Base-by-base conservation (phyloP, 2,113 vertebrate genomes). In the Cyanocitta stelleri region DNA sequence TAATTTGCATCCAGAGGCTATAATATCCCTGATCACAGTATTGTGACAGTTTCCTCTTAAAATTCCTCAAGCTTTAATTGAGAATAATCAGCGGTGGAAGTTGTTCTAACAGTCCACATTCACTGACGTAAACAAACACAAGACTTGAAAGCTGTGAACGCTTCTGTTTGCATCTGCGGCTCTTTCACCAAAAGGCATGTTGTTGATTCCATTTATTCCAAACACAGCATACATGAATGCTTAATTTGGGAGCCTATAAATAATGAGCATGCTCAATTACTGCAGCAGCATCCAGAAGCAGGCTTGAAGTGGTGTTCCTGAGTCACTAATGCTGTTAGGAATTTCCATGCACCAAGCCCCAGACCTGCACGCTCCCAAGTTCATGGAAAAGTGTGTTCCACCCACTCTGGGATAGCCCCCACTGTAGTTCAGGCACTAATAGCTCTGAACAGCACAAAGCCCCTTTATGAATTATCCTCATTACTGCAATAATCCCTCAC, bases 151-250 rank as follows among this genome's bases (percentile, higher is more conserved):
- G 89, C 95, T 87, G 86, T 21, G 87, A 85, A 43, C 4, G 76
- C 46, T 87, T 97, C 87, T 95, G 32, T 95, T 97, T 96, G 95
- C 96, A 97, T 97, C 96, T 96, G 94, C 6, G 27, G 55, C 72
- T 96, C 90, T 97, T 93, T 87, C 95, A 94, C 89, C 96, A 97
- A 97, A 92, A 96, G 93, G 94, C 91, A 92, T 95, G 95, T 86
- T 97, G 82, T 93, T 98, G 96, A 97, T 97, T 97, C 68, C 93
- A 93, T 97, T 97, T 97, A 97, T 95, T 97, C 90, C 77, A 97
- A 97, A 96, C 91, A 89, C 81, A 96, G 94, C 92, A 97, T 97
- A 96, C 97, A 98, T 97, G 96, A 98, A 97, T 93, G 95, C 94
- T 95, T 98, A 95, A 97, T 96, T 95, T 97, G 88, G 89, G 81